Base-by-base conservation (phyloP, 2,888 invertebrate species). In the Cacoxenus indagator region DNA sequence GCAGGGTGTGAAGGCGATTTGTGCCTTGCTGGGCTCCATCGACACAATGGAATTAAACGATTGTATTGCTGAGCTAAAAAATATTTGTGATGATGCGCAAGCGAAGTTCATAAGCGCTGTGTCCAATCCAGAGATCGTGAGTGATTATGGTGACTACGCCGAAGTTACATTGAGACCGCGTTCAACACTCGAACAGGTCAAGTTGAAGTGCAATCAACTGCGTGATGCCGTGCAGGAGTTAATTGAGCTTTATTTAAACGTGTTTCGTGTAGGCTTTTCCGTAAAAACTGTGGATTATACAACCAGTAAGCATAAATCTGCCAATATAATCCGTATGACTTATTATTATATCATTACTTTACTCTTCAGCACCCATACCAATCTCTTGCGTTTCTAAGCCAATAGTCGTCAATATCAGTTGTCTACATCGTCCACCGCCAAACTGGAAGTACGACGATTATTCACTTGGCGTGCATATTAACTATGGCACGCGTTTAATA, bases 1-100 rank as follows among this genome's bases (percentile, higher is more conserved):
- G 55, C 97, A 98, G 87, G 94, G 96, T 0, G 95, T 97, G 1
- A 98, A 98, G 88, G 96, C 96, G 0, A 93, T 98, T 45, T 96
- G 97, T 83, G 94, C 96, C 29, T 89, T 96, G 19, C 92, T 98
- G 76, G 96, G 96, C 19, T 94, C 93, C 66, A 92, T 98, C 0
- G 97, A 98, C 88, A 97, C 97, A 0, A 88, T 94, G 48, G 96
- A 97, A 81, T 92, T 98, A 22, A 93, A 94, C 6, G 92, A 94
- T 76, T 93, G 95, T 24, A 89, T 97, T 19, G 91, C 92, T 1
- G 85, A 86, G 26, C 71, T 88, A 4, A 87, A 85, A 70, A 82
- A 78, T 26, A 81, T 85, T 3, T 88, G 88, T 65, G 83, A 84
- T 45, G 85, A 83, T 59, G 82, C 84, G 9, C 86, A 86, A 74